Conservation (phyloP, 2,888 invertebrate species). For the Chaetoderma sp. region DNA sequence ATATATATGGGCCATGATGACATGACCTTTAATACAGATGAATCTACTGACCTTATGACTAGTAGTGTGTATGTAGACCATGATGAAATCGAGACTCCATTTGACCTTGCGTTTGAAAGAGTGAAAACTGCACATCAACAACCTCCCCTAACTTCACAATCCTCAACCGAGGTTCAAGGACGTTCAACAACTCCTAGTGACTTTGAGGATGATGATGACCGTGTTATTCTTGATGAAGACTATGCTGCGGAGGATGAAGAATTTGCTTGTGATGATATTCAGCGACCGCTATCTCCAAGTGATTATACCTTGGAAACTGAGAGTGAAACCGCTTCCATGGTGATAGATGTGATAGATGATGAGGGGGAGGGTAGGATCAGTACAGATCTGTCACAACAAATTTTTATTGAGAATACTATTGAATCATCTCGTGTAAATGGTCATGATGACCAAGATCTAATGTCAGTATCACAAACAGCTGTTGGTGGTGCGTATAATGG, state of each 20-base stretch:
- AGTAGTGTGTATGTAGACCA: no score
- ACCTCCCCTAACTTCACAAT: constrained; percentile 32
- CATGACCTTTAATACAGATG: no score
- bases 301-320: constrained; percentile 57
- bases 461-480: constrained; percentile 7
- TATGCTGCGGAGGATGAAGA: constrained; percentile 25
- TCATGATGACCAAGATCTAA: not conserved
- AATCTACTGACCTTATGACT: no score
- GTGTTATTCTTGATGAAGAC: constrained; percentile 17
- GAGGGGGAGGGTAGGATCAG: constrained; percentile 54
- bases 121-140: no score
- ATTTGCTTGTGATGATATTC: constrained; percentile 17
- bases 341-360: constrained; percentile 22
- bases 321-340: constrained; percentile 22
- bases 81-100: no score
- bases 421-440: constrained; percentile 25
- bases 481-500: constrained; percentile 20
- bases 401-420: constrained; percentile 60
- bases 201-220: constrained; percentile 32
- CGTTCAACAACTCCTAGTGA: constrained; percentile 46
- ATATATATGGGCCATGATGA: no score
- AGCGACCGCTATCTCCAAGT: constrained; percentile 58
- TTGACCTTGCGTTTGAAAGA: no score
- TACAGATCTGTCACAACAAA: constrained; percentile 61
- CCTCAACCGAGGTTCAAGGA: constrained; percentile 45